phyloP scores from a whole-genome alignment of 2,888 invertebrate genomes.

The Mythimna loreyi region DNA sequence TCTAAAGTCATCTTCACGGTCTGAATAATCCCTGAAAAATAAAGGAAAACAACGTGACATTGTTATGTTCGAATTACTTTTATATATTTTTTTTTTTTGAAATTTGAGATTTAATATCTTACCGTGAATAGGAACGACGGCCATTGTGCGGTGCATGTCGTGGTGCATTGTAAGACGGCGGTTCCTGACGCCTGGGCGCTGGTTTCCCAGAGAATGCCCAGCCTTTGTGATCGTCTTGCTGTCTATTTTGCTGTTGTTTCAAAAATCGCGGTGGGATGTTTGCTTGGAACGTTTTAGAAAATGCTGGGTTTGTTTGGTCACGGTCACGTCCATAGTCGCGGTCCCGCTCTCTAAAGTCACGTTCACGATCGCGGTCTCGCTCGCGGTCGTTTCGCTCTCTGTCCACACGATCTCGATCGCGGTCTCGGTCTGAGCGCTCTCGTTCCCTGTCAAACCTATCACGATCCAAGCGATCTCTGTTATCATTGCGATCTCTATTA shows the following conservation, averaged over 20 bases:
- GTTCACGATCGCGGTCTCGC: conserved; percentile 76
- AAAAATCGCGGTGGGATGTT: conserved; percentile 97
- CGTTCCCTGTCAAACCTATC: conserved; percentile 71
- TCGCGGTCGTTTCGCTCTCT: conserved; percentile 74
- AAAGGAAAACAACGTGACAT: conserved; percentile 28
- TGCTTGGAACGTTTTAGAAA: conserved; percentile 94
- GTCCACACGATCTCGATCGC: conserved; percentile 72
- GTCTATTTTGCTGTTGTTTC: conserved; percentile 93
- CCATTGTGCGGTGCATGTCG: conserved; percentile 84
- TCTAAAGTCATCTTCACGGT: conserved; percentile 87
- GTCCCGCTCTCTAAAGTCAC: conserved; percentile 78
- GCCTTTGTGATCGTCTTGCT: conserved; percentile 86
- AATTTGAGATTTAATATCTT: conserved; percentile 31
- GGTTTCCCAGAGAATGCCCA: conserved; percentile 85
- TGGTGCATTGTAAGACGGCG: conserved; percentile 83
- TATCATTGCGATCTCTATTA: conserved; percentile 67
- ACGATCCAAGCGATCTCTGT: conserved; percentile 74
- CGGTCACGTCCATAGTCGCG: conserved; percentile 84
- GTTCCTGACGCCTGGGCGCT: conserved; percentile 82
- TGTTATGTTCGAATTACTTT: too few relatives aligned
- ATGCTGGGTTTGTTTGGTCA: conserved; percentile 91
- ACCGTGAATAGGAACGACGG: conserved; percentile 87
- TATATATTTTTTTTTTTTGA: too few relatives aligned
- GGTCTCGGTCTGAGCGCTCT: conserved; percentile 72
- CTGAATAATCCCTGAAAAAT: conserved; percentile 85